Percentiles rank a stretch among this genome's conserved stretches.
Conservation (phyloP, 1,140 invertebrate species). For the Drosophila sturtevanti region DNA sequence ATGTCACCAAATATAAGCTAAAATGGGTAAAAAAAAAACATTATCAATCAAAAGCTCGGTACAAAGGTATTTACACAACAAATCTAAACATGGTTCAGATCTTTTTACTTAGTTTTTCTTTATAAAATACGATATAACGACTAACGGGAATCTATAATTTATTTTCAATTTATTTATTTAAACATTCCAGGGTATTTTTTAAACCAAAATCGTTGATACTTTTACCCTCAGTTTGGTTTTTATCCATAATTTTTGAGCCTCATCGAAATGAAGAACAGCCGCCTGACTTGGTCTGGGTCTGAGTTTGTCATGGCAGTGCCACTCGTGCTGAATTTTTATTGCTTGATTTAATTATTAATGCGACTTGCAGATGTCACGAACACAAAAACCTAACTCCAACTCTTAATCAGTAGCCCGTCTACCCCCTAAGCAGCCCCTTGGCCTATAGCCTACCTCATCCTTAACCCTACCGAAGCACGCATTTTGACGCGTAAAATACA, state of each 20-base stretch:
- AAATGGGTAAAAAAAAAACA: too few relatives aligned
- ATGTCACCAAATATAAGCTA: too few relatives aligned
- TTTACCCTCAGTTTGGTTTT: neutral
- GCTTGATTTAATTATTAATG: conserved; percentile 81
- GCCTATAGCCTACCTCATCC: conserved; percentile 45
- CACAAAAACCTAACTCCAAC: conserved; percentile 33
- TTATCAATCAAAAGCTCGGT: too few relatives aligned
- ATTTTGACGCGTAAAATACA: conserved; percentile 74
- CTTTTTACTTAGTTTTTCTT: too few relatives aligned
- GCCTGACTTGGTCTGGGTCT: conserved; percentile 20
- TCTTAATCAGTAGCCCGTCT: conserved; percentile 16
- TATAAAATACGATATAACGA: too few relatives aligned
- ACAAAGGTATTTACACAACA: too few relatives aligned
- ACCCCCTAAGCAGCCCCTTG: conserved; percentile 6
- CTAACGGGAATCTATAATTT: too few relatives aligned
- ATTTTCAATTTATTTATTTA: neutral
- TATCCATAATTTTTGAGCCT: conserved; percentile 3
- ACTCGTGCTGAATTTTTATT: conserved; percentile 81
- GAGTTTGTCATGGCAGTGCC: conserved; percentile 34
- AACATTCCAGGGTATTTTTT: neutral
- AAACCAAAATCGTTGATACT: neutral
- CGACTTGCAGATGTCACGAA: conserved; percentile 80
- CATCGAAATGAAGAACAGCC: conserved; percentile 2
- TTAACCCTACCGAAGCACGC: conserved; percentile 69
- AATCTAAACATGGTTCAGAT: too few relatives aligned